phyloP scores from a whole-genome alignment of 2,888 invertebrate genomes.

The Trichopoda pennipes region DNA sequence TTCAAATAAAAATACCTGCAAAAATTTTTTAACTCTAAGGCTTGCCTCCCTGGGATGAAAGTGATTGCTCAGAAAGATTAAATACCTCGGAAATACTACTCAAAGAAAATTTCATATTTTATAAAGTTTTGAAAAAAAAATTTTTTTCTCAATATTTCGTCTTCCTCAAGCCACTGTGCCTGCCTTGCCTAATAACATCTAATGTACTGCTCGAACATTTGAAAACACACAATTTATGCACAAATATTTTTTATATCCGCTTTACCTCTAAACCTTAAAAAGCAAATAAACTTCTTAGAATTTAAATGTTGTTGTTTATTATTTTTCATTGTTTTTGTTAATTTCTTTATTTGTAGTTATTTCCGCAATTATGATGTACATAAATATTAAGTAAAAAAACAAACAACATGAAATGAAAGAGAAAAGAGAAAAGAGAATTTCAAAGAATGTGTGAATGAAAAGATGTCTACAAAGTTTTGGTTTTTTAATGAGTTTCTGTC shows the following conservation, averaged over 20 bases:
- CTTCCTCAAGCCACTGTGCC: background rate
- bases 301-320: conserved; percentile 4
- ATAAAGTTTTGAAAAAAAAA: too few species aligned
- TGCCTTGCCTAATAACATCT: background rate
- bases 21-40: too few species aligned
- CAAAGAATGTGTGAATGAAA: conserved; percentile 2
- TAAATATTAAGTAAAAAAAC: conserved; percentile 55
- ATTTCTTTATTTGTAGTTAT: conserved; percentile 60
- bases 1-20: too few species aligned
- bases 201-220: background rate
- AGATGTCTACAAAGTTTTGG: background rate
- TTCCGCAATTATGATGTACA: conserved; percentile 64
- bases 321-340: conserved; percentile 17
- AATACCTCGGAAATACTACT: too few species aligned
- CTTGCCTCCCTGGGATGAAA: too few species aligned
- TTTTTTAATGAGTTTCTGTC: background rate
- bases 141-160: background rate
- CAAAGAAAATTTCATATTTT: too few species aligned
- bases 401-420: conserved; percentile 4
- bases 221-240: conserved; percentile 46
- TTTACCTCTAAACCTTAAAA: conserved; percentile 41
- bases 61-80: too few species aligned
- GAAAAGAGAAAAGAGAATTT: background rate
- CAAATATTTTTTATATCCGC: conserved; percentile 64
- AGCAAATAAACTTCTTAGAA: background rate